These are phyloP conservation scores for Danio tinwini DNA, from an alignment of 2,797 vertebrate genomes.

Conservation along the genomic window DNA sequence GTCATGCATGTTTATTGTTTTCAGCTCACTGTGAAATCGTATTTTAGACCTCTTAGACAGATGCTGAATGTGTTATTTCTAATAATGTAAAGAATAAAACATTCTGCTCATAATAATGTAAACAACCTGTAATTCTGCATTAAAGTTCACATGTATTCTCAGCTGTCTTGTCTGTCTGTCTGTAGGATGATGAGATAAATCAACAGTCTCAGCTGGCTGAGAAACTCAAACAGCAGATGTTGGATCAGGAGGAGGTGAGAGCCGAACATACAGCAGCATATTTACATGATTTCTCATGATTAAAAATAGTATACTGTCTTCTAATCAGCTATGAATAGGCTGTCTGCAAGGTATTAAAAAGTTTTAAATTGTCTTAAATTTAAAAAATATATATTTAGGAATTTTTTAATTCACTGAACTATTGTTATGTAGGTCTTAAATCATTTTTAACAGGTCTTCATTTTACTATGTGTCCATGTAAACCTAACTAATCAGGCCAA, in stretches of 20 bases:
- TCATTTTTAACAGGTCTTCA: too few species aligned
- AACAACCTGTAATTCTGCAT: neutral
- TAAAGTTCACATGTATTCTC: neutral
- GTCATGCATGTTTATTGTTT: neutral
- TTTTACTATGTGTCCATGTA: too few species aligned
- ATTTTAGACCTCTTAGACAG: neutral
- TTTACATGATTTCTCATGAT: neutral
- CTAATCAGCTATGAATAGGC: too few species aligned
- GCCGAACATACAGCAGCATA: neutral
- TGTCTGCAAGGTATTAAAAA: too few species aligned
- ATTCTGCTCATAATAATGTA: neutral
- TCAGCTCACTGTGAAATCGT: neutral
- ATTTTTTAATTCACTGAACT: too few species aligned
- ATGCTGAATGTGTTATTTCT: neutral
- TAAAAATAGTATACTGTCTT: neutral
- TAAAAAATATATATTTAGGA: too few species aligned
- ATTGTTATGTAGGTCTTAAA: too few species aligned
- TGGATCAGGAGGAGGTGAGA: slow-evolving; percentile 97
- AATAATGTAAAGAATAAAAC: neutral
- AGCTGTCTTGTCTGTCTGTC: neutral
- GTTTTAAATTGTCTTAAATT: too few species aligned
- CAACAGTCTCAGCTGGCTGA: slow-evolving; percentile 97
- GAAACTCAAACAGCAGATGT: slow-evolving; percentile 96
- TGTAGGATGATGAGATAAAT: slow-evolving; percentile 97
- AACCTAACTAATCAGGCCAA: too few species aligned